Evolutionary conservation across 1,140 invertebrate genomes (phyloP), one percentile per base, ranked within the genome.

Genomic region (Drosophila albomicans): DNA sequence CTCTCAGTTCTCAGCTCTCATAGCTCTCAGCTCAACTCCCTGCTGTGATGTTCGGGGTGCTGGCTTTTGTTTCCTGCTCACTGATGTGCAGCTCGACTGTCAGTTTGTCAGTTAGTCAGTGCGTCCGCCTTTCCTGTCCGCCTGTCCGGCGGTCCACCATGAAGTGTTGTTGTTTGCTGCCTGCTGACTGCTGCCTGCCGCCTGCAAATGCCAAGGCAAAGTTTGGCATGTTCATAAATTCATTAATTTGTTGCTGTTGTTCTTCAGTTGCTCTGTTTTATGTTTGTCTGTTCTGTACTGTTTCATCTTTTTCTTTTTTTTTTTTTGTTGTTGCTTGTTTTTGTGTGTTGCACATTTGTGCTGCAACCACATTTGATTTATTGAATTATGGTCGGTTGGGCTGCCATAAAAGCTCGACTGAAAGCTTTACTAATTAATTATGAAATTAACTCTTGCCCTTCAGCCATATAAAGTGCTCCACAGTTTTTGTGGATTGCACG

Each of bases 391-490:
- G 77, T 78, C 81, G 68, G 68, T 73, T 77, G 66, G 48, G 80
- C 87, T 66, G 74, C 80, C 85, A 84, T 81, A 81, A 89, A 89
- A 84, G 85, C 78, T 75, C 45, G 80, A 80, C 54, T 75, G 77
- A 84, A 84, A 81, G 85, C 84, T 66, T 81, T 64, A 63, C 57
- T 84, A 88, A 89, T 88, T 88, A 89, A 88, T 89, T 88, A 89
- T 61, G 70, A 84, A 81, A 88, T 88, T 88, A 89, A 88, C 80
- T 84, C 69, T 71, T 15, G 52, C 11, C 10, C 10, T 3, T 38
- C 30, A 35, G 49, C 35, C 35, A 30, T 15, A 32, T 30, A 41
- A 45, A 56, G 28, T 56, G 5, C 5, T 4, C 6, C 4, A 64
- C 69, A 70, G 59, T 38, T 54, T 80, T 76, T 56, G 61, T 48